Evolutionary conservation across 2,797 vertebrate species (phyloP), one percentile per base, ranked within the genome.

Genomic region (Pteronotus mesoamericanus): DNA sequence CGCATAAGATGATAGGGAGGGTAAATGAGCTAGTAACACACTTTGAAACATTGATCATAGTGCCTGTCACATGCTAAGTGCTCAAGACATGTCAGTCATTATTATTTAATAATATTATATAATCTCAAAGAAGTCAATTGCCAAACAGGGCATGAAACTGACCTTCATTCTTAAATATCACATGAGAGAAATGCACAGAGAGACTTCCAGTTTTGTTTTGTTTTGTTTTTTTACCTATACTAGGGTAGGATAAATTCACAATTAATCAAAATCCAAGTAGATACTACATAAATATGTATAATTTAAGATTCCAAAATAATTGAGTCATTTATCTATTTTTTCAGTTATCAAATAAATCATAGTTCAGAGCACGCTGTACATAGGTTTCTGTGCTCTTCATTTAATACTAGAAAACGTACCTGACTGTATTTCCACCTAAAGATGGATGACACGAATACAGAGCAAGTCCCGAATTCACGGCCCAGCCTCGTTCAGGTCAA

Each of bases 281-380:
- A 57, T 10, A 91, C n/a, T 64, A 46, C 32, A 6, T 44, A 88
- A 77, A 39, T 80, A 64, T 21, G 2, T 61, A 59, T 64, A 77
- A 51, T 32, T 80, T 82, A 85, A 91, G 57, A 78, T 90, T 74
- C 53, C 69, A 90, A 91, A 85, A 66, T 61, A 92, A 88, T 34
- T 85, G 16, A 75, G 10, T 68, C 26, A 55, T 57, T 78, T 29
- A 19, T 46, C 37, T 74, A 21, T 55, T 68, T 93, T 93, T 87
- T 82, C 21, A 78, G 32, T 74, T 68, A 46, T 66, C 93, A 5
- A n/a, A 1, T 37, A 82, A 66, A 34, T 74, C 32, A 42, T 79
- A 78, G 82, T 79, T 91, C 46, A 84, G 48, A n/a, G 32, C 18
- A 61, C n/a, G 6, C 10, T 3, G 24, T 29, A 83, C 42, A 6